Conservation (phyloP, 2,113 vertebrate genomes). For the Puma concolor region DNA sequence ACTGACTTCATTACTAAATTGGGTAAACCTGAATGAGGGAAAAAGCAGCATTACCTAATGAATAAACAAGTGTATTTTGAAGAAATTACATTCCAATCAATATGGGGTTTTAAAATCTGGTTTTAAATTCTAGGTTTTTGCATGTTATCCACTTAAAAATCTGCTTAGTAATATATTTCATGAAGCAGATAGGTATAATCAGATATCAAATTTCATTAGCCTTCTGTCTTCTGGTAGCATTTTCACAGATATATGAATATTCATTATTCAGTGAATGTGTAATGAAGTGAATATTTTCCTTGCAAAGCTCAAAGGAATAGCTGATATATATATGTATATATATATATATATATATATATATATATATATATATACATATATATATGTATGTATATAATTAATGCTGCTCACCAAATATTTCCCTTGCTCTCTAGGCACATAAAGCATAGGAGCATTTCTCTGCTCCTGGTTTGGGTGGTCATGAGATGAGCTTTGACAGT, state of each 20-base stretch:
- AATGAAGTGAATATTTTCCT: not conserved
- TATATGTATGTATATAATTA: not conserved
- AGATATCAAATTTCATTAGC: conserved; percentile 45
- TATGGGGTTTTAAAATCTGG: conserved; percentile 15
- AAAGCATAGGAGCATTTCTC: not conserved
- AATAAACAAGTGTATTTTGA: not conserved
- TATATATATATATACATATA: not conserved
- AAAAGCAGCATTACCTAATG: not conserved
- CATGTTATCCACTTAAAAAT: not conserved
- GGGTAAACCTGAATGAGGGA: not conserved
- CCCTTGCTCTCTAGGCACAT: not conserved
- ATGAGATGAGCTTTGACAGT: not conserved
- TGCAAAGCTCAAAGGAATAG: not conserved
- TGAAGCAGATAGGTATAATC: not conserved
- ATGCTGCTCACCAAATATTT: not conserved
- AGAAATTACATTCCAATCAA: not conserved
- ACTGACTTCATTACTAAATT: not conserved
- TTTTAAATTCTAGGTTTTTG: conserved; percentile 9
- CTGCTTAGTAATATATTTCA: not conserved
- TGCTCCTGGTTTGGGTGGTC: not conserved
- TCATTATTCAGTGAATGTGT: conserved; percentile 19
- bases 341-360: not conserved
- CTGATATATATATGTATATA: not conserved
- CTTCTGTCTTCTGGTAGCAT: conserved; percentile 22
- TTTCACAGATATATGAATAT: conserved; percentile 2